Evolutionary conservation across 2,888 invertebrate species (phyloP), one percentile per base, ranked within the genome.

Genomic region (Branchellion lobata): DNA sequence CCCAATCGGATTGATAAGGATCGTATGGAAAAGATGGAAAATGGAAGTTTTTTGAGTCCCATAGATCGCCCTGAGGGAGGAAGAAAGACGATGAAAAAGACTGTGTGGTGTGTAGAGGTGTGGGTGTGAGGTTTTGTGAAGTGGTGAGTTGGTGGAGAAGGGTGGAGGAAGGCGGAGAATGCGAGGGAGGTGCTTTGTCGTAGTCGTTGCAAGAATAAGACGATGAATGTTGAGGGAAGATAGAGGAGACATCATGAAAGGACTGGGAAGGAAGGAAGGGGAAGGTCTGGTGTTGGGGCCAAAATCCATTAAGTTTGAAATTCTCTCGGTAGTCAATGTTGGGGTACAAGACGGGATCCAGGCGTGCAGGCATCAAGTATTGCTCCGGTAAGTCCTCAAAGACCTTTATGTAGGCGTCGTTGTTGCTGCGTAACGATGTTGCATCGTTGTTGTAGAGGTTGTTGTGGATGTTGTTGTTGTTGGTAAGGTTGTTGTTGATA

Each of bases 111-210:
- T 40, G 24, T 34, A 72, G 34, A 8, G 3, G 31, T 27, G 29
- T 8, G 8, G 31, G 21, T 3, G 31, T 5, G 8, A 33, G 74
- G 3, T 74, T 40, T 74, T 74, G 47, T 72, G 72, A 69, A 31
- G 29, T 29, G 61, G 18, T 47, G 73, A 86, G 86, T 86, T 83
- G 86, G 86, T 65, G 85, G 85, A 78, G 84, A 84, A 65, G 86
- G 86, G 86, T 82, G 85, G 61, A 81, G 83, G 24, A 68, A 86
- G 83, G 81, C 82, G 8, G 84, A 82, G 57, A 81, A 81, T 18
- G 83, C 84, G 65, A 86, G 86, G 80, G 83, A n/a, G 61, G 21
- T 47, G 18, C 11, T 57, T 57, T 57, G 21, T 57, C 61, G n/a
- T 57, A 57, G 3, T 57, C 61, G 3, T 5, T 24, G 24, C 3